Percentiles rank a stretch among this genome's conserved stretches.
Conservation (phyloP, 2,888 invertebrate species). For the Trimorus sp. region DNA sequence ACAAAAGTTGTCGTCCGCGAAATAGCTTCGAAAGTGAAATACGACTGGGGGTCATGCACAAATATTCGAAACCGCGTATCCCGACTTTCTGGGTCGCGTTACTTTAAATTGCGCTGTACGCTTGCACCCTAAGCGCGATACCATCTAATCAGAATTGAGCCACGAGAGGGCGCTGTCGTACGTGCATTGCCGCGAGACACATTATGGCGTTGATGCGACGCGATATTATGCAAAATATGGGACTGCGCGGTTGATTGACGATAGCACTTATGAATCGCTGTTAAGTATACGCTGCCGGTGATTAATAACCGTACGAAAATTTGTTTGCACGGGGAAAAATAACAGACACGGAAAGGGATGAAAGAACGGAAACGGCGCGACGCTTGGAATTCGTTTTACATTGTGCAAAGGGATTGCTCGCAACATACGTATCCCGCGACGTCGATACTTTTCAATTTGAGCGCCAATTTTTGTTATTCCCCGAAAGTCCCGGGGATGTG, state of each 20-base stretch:
- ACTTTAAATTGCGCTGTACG: constrained; percentile 48
- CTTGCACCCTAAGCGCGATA: constrained; percentile 49
- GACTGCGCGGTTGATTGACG: constrained; percentile 58
- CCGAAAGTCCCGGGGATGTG: constrained; percentile 3
- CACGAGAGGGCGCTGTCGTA: constrained; percentile 39
- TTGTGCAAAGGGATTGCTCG: too few species aligned
- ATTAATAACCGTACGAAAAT: neutral
- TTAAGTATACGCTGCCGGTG: constrained; percentile 37
- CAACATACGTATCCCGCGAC: neutral
- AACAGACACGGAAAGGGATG: too few species aligned
- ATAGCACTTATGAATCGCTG: constrained; percentile 51
- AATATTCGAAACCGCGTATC: constrained; percentile 11
- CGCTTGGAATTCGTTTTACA: neutral
- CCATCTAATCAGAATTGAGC: constrained; percentile 62
- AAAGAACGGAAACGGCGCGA: too few species aligned
- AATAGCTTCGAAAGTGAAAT: constrained; percentile 46
- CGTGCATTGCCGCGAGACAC: constrained; percentile 35
- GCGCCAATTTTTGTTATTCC: constrained; percentile 12
- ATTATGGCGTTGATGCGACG: constrained; percentile 57
- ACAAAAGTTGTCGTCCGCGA: neutral
- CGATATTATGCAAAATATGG: constrained; percentile 62
- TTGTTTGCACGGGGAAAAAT: neutral
- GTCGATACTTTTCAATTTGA: constrained; percentile 6
- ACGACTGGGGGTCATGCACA: constrained; percentile 46
- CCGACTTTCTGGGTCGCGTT: constrained; percentile 19